A percentile compares a stretch with the other conserved stretches of the same genome.
Evolutionary conservation across 2,888 invertebrate genomes (phyloP).

Genomic region (Rhorus exstirpatorius): DNA sequence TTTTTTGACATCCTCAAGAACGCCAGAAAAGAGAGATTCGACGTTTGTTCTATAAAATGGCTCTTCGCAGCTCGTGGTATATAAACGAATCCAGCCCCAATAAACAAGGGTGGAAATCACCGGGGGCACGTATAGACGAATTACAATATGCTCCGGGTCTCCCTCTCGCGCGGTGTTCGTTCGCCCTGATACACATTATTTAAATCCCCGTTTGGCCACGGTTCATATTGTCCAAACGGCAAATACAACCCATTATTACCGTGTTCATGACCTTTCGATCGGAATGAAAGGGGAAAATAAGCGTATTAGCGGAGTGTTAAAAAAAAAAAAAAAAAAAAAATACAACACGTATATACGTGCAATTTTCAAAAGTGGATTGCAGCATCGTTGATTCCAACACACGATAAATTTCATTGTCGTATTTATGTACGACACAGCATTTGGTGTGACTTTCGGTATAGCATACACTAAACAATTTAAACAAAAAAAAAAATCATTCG

Average conservation of each 20-base stretch:
- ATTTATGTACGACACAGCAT: constrained; percentile 6
- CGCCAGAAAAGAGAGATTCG: too few species aligned
- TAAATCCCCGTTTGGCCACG: constrained; percentile 34
- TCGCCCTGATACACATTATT: constrained; percentile 44
- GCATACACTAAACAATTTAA: not conserved
- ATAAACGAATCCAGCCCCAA: too few species aligned
- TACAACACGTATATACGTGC: not conserved
- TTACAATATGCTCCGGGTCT: constrained; percentile 1
- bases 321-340: too few species aligned
- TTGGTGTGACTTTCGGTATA: constrained; percentile 27
- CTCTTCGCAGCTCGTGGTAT: too few species aligned
- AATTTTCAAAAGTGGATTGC: not conserved
- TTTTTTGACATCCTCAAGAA: too few species aligned
- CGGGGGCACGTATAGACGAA: constrained; percentile 7
- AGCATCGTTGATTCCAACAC: constrained; percentile 1
- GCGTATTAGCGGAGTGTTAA: constrained; percentile 8
- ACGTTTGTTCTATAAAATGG: too few species aligned
- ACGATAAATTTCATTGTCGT: constrained; percentile 26
- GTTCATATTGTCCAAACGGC: constrained; percentile 41
- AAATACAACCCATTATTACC: constrained; percentile 46
- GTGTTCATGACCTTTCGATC: constrained; percentile 15
- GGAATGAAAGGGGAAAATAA: constrained; percentile 2
- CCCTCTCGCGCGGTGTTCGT: constrained; percentile 16
- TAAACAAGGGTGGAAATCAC: too few species aligned
- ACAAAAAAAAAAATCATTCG: constrained; percentile 39